Evolutionary conservation across 2,113 vertebrate genomes (phyloP).

Genomic region (Lonchura striata): DNA sequence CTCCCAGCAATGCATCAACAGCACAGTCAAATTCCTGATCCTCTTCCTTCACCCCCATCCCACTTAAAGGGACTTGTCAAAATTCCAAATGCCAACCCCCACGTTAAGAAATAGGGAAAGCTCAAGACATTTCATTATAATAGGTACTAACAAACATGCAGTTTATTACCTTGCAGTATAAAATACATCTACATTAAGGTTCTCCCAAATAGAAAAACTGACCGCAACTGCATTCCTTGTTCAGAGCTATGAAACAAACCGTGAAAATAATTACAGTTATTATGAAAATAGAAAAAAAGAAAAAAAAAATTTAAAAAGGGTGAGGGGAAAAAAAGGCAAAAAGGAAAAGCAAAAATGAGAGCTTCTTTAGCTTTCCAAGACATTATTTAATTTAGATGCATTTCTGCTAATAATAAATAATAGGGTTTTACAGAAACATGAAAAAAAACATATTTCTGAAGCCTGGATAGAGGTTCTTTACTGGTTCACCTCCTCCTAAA

Average conservation of each 20-base stretch:
- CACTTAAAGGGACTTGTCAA: constrained; percentile 57
- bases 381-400: constrained; percentile 50
- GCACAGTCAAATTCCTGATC: constrained; percentile 51
- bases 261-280: background rate
- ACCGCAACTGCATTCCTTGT: constrained; percentile 59
- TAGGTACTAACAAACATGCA: constrained; percentile 76
- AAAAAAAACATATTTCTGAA: constrained; percentile 51
- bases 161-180: constrained; percentile 70
- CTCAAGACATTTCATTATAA: constrained; percentile 64
- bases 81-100: constrained; percentile 52
- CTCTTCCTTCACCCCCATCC: constrained; percentile 11
- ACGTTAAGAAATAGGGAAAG: constrained; percentile 38
- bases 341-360: background rate
- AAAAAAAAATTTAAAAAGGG: fast-evolving
- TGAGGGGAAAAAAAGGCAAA: fast-evolving
- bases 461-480: constrained; percentile 58
- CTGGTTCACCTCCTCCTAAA: constrained; percentile 64
- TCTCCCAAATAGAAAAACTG: constrained; percentile 59
- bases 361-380: constrained; percentile 44
- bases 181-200: constrained; percentile 73
- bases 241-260: constrained; percentile 29
- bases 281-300: background rate
- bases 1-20: constrained; percentile 22
- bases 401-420: constrained; percentile 46
- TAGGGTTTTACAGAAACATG: constrained; percentile 38